A percentile compares a stretch with the other conserved stretches of the same genome.
phyloP scores from a whole-genome alignment of 2,888 invertebrate species.

The Acanthacorydalis orientalis region DNA sequence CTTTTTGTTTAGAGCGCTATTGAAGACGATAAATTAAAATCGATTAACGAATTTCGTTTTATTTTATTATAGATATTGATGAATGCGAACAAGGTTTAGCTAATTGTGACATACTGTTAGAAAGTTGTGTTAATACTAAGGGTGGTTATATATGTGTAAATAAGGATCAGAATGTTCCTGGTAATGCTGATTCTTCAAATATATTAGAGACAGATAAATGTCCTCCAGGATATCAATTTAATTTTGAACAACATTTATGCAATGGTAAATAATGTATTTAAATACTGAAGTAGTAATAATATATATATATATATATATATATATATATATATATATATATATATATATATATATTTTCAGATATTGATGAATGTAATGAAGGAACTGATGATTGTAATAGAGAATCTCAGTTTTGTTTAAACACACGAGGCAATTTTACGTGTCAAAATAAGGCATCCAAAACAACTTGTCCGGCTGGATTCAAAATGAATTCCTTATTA shows the following conservation, averaged over 20 bases:
- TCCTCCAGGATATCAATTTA: constrained; percentile 37
- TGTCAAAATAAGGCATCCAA: constrained; percentile 48
- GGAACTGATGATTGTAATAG: constrained; percentile 46
- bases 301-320: background rate
- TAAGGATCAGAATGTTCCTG: constrained; percentile 13
- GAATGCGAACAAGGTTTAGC: constrained; percentile 34
- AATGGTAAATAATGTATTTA: constrained; percentile 20
- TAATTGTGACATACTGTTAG: constrained; percentile 26
- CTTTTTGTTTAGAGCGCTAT: too few species aligned
- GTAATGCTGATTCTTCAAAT: constrained; percentile 11
- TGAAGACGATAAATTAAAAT: background rate
- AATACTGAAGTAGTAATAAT: too few species aligned
- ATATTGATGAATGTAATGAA: constrained; percentile 57
- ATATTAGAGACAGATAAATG: constrained; percentile 20
- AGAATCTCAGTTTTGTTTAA: constrained; percentile 49
- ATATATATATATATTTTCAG: constrained; percentile 23
- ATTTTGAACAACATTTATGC: constrained; percentile 35
- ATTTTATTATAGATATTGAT: constrained; percentile 37
- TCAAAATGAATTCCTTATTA: constrained; percentile 35
- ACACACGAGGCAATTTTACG: constrained; percentile 51
- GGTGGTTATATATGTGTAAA: constrained; percentile 34
- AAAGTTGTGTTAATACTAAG: constrained; percentile 34
- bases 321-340: constrained; percentile 2
- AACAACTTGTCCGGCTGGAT: constrained; percentile 42
- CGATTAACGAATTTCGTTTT: too few species aligned